Evolutionary conservation across 1,140 invertebrate species (phyloP), one percentile per base, ranked within the genome.

Genomic region (Caenorhabditis tropicalis): DNA sequence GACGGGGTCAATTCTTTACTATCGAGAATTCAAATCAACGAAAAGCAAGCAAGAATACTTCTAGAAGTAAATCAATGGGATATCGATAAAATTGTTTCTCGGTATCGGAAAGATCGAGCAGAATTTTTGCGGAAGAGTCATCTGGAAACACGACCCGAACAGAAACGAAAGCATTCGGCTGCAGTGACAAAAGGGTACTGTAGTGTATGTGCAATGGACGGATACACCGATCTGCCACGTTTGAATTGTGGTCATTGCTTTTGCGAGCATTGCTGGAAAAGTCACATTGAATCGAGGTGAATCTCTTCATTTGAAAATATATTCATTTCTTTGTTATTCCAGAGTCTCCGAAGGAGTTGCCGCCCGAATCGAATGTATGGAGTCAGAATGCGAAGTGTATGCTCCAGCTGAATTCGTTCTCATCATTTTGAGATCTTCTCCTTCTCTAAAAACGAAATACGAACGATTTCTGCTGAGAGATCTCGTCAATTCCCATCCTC

Each of bases 401-500:
- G 95, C 95, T 60, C 95, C 96, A 33, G 96, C 98, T 93, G 96
- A 98, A 91, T 96, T 99, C 94, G 96, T 98, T 29, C 92, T 97
- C 60, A 94, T 94, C 70, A 93, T 97, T 87, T 92, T 98, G 6
- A 84, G 29, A 39, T 46, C 19, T 24, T 56, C 49, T 19, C 29
- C 27, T 19, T 24, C 24, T 6, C 82, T 97, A 89, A 93, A 95
- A 82, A 95, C 97, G 90, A 95, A 96, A 90, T 99, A 98, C 93
- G 95, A 98, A 90, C 94, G 96, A 87, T 96, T 97, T 91, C 95
- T 95, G 86, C 98, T 98, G 91, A 94, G 95, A 89, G 97, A 99
- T 92, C 97, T 98, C 93, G 96, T 99, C 0, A 96, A 95, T 91
- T 91, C 91, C 27, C 92, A 93, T 88, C 93, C 93, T 53, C 86